Evolutionary conservation across 2,113 vertebrate genomes (phyloP).

Genomic region (Propithecus coquereli): DNA sequence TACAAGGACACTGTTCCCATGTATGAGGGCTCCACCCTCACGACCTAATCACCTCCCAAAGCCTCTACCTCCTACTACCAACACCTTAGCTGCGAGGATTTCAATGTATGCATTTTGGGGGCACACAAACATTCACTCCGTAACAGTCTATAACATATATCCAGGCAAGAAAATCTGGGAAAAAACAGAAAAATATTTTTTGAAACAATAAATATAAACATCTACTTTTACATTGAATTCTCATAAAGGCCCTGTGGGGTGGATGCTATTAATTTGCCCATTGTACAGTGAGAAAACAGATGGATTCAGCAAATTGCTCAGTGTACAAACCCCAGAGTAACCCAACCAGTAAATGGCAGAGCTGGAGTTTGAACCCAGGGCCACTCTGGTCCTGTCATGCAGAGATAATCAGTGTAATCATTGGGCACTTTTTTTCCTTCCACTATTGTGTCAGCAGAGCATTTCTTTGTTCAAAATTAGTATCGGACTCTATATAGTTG

Average conservation of each 20-base stretch:
- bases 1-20: background rate
- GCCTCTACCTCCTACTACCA: background rate
- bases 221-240: background rate
- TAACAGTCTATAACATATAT: background rate
- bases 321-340: background rate
- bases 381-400: background rate
- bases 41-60: background rate
- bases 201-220: background rate
- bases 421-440: background rate
- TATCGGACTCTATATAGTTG: background rate
- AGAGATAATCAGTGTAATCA: background rate
- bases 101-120: background rate
- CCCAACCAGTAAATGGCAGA: background rate
- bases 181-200: background rate
- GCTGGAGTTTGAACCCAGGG: background rate
- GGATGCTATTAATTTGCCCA: background rate
- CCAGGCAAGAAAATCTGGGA: background rate
- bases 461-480: background rate
- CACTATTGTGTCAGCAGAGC: background rate
- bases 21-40: background rate
- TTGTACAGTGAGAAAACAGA: background rate
- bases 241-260: background rate
- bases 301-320: background rate
- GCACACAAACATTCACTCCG: background rate
- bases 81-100: background rate